Conservation (phyloP, 2,888 invertebrate species). For the Tetragonisca angustula region DNA sequence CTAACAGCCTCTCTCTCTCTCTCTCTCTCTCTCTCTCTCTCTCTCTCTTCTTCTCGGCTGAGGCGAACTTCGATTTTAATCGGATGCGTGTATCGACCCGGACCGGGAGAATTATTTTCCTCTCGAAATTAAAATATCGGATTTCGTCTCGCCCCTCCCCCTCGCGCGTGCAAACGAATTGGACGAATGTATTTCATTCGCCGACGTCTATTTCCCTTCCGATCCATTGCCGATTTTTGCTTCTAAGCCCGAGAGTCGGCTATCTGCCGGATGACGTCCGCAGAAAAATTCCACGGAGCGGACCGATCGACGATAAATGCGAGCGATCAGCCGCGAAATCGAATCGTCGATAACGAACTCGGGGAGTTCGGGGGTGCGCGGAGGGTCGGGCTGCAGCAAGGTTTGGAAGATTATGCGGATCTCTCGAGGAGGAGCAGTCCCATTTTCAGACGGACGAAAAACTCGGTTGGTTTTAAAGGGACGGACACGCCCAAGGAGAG, state of each 20-base stretch:
- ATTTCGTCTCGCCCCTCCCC: neutral
- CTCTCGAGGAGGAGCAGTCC: neutral
- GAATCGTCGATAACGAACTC: conserved; percentile 60
- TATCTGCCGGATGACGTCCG: conserved; percentile 14
- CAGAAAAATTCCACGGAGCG: conserved; percentile 13
- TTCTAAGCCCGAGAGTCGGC: no score
- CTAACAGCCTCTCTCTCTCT: conserved; percentile 10
- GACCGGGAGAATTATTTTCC: conserved; percentile 1
- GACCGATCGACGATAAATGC: conserved; percentile 51
- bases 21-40: no score
- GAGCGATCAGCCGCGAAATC: conserved; percentile 62
- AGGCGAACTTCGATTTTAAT: conserved; percentile 37
- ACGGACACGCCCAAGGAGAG: neutral
- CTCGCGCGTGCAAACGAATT: neutral
- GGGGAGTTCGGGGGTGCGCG: neutral
- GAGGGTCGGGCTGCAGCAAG: neutral
- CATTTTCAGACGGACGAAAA: conserved; percentile 1
- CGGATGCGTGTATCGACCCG: conserved; percentile 46
- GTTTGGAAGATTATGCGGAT: conserved; percentile 36
- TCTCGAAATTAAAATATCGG: conserved; percentile 50
- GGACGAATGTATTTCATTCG: neutral
- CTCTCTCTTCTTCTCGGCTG: no score
- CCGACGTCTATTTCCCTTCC: conserved; percentile 33
- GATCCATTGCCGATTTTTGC: conserved; percentile 33
- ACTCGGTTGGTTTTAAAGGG: conserved; percentile 9